These are phyloP conservation scores for Brachymystax lenok DNA, from an alignment of 2,797 vertebrate genomes.

Conservation along the genomic window DNA sequence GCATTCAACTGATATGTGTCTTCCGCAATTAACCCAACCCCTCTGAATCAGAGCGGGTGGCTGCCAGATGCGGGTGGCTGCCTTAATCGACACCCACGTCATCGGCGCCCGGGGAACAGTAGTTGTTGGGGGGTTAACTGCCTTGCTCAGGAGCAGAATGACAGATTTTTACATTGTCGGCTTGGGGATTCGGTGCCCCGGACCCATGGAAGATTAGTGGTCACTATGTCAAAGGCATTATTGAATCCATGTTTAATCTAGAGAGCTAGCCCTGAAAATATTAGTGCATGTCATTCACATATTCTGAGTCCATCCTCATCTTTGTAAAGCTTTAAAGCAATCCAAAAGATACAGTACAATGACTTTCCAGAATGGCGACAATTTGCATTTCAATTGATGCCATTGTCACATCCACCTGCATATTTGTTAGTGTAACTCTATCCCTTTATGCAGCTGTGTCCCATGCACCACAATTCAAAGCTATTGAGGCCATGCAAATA, in stretches of 20 bases:
- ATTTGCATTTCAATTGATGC: constrained; percentile 10
- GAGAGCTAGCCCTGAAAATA: constrained; percentile 46
- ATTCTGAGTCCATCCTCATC: background rate
- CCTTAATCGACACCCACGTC: too few species aligned
- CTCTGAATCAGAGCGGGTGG: too few species aligned
- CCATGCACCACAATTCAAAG: constrained; percentile 1
- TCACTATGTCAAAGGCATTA: constrained; percentile 59
- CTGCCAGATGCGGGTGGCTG: too few species aligned
- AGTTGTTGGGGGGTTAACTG: too few species aligned
- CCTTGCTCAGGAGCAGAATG: too few species aligned
- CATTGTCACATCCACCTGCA: background rate
- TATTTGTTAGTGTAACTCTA: background rate
- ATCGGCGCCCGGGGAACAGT: too few species aligned
- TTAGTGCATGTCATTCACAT: constrained; percentile 22
- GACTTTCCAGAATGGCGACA: constrained; percentile 9
- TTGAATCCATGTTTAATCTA: constrained; percentile 72
- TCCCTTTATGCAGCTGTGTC: background rate
- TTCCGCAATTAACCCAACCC: too few species aligned
- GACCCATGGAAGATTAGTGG: constrained; percentile 63
- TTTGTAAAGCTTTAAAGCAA: background rate
- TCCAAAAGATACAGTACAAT: background rate
- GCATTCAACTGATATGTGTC: too few species aligned
- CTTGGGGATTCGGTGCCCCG: constrained; percentile 45
- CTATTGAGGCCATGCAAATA: background rate
- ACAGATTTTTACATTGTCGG: too few species aligned